Evolutionary conservation across 2,888 invertebrate species (phyloP), one percentile per base, ranked within the genome.

Genomic region (Agrochola macilenta): DNA sequence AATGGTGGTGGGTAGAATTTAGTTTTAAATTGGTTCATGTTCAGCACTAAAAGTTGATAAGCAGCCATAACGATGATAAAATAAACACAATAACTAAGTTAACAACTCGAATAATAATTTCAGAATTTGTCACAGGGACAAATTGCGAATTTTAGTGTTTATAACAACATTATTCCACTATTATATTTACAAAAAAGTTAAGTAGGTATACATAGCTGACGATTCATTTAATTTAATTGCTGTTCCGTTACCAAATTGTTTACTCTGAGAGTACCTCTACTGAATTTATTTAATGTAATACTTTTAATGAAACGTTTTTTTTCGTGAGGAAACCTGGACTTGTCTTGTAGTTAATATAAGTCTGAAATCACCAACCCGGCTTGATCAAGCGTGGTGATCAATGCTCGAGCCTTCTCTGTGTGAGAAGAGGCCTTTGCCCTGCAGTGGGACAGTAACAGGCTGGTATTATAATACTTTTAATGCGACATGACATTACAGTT

Each of bases 201-300:
- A 1, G 8, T 49, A 30, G 2, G 30, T 30, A 30, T 1, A 54
- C 17, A 35, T 68, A 54, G 11, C n/a, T n/a, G 12, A 69, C 49
- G 52, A 74, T 65, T 52, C n/a, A 69, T 72, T 73, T 57, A 69
- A 73, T 61, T 69, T 26, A 70, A 61, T 69, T 52, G 14, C 20
- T 20, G 23, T 69, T 35, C 26, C 2, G 61, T 74, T 39, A 35
- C 52, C 26, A 57, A 78, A 73, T 61, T 81, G 65, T 78, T 65
- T 73, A 43, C 30, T 61, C 23, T 14, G 60, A 20, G 2, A n/a
- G 35, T 69, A 54, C 39, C 26, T 49, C 43, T n/a, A 46, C 20
- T 76, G 26, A 78, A 81, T 69, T 64, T 76, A 81, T 70, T 69
- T 61, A 26, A 52, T n/a, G 69, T n/a, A n/a, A 43, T 66, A 14